A percentile compares a stretch with the other conserved stretches of the same genome.
Evolutionary conservation across 1,140 invertebrate species (phyloP).

Genomic region (Mesaphorura yosii): DNA sequence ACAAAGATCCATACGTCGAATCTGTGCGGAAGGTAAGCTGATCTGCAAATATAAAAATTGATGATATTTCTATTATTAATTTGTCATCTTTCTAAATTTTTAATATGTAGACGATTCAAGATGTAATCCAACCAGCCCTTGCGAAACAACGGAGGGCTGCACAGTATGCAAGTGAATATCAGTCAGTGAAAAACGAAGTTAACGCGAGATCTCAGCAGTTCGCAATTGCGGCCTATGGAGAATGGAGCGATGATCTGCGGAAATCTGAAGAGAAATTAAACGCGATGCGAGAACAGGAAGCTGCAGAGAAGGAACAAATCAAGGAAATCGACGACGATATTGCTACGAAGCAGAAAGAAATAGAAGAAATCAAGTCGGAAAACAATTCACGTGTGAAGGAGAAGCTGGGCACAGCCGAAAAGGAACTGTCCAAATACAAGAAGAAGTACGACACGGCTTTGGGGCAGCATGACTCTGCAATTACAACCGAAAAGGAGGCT

Average conservation of each 20-base stretch:
- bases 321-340: conserved; percentile 9
- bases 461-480: conserved; percentile 54
- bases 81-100: conserved; percentile 12
- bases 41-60: neutral
- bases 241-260: conserved; percentile 39
- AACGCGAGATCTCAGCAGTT: conserved; percentile 32
- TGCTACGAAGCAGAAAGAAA: conserved; percentile 16
- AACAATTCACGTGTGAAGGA: neutral
- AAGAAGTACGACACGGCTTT: conserved; percentile 54
- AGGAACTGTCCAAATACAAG: conserved; percentile 51
- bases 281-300: conserved; percentile 32
- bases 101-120: conserved; percentile 3
- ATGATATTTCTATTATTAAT: neutral
- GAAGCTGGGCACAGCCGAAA: conserved; percentile 35
- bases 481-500: conserved; percentile 51
- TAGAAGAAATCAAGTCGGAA: conserved; percentile 32
- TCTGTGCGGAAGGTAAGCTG: conserved; percentile 68
- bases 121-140: conserved; percentile 6
- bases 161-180: no score
- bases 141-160: conserved; percentile 18
- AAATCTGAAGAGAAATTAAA: neutral
- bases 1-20: conserved; percentile 81
- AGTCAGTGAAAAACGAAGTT: no score
- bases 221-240: conserved; percentile 33
- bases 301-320: neutral